Base-by-base conservation (phyloP, 2,797 vertebrate genomes). In the Cygnus olor region DNA sequence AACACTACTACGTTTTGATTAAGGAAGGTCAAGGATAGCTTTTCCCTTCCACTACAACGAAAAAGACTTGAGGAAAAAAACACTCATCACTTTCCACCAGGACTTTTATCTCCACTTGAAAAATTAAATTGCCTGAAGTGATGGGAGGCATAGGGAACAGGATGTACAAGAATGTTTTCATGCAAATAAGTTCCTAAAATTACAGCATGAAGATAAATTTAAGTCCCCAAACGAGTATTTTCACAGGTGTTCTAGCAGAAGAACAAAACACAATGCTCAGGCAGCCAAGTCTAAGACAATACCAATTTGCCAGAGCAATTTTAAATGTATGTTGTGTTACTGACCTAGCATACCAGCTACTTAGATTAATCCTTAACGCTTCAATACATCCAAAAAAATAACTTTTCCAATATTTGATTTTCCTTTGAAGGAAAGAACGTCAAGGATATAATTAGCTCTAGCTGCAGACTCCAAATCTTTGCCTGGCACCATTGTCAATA, bases 1-100 rank as follows among this genome's bases (percentile, higher is more conserved):
- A 96, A 94, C 81, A 96, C 82, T 93, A 95, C 93, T 79, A 82
- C 83, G 89, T 94, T 94, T 93, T 95, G 93, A 93, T 96, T 94
- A 96, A 80, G 91, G 86, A 95, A 94, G 84, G 86, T 87, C 74
- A 94, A 92, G 81, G 79, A 58, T 73, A 72, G 71, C 40, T 89
- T 61, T 61, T 89, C 38, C 45, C 42, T 94, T 91, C 47, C 78
- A 87, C 34, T 87, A 91, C 22, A 78, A 78, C 76, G 28, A 42
- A 65, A 74, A 76, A 51, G 45, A 88, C 81, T 85, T 22, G 3
- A 83, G 57, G 63, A 30, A 81, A 89, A 93, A 78, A 84, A 17
- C 30, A 80, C 66, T 93, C 89, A 95, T 76, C 85, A 81, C 87
- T 69, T 74, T 78, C 60, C 79, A 89, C 34, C 30, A 78, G 44